phyloP scores from a whole-genome alignment of 1,140 invertebrate species.

The Protaetia brevitarsis region DNA sequence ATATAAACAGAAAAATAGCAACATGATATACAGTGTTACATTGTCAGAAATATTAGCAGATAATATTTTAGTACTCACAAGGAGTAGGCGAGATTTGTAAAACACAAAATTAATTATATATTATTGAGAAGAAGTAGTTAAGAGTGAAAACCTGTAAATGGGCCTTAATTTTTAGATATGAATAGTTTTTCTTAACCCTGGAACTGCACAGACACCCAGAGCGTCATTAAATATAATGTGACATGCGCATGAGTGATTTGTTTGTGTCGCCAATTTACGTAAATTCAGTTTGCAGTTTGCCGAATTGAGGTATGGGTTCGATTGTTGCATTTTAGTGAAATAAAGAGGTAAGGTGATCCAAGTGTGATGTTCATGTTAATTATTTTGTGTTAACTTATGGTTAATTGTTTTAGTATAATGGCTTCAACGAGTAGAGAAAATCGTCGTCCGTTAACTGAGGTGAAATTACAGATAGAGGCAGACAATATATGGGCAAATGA shows the following conservation, averaged over 20 bases:
- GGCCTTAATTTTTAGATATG: no score
- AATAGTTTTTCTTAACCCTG: constrained; percentile 18
- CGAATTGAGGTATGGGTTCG: background rate
- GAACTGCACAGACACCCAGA: constrained; percentile 15
- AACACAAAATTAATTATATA: no score
- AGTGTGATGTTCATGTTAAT: constrained; percentile 20
- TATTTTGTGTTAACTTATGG: background rate
- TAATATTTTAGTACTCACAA: no score
- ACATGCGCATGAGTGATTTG: constrained; percentile 20
- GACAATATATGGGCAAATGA: constrained; percentile 20
- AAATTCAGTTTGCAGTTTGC: constrained; percentile 19
- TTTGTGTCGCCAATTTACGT: constrained; percentile 13
- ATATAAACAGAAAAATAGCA: no score
- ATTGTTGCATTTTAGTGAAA: constrained; percentile 16
- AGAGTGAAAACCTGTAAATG: no score
- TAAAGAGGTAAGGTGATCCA: constrained; percentile 17
- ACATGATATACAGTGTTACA: no score
- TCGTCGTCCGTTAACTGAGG: constrained; percentile 21
- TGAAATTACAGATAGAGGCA: constrained; percentile 16
- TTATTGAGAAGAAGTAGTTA: no score
- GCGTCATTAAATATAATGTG: constrained; percentile 18
- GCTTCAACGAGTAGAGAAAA: constrained; percentile 11
- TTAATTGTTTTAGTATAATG: constrained; percentile 7
- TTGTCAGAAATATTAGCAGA: no score
- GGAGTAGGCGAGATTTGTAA: no score